phyloP scores from a whole-genome alignment of 2,888 invertebrate species.

The Tinea trinotella region DNA sequence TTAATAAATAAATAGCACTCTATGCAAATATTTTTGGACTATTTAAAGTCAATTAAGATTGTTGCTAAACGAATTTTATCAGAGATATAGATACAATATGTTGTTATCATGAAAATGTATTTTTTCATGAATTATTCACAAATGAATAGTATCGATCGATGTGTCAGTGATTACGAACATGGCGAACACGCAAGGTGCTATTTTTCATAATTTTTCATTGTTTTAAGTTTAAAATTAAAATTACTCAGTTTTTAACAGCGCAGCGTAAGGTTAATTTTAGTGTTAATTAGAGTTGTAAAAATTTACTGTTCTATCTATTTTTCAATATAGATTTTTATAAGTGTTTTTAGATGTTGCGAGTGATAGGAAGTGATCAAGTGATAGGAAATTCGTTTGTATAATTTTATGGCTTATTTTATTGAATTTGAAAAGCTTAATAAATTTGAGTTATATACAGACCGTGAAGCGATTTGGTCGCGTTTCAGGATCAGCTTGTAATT shows the following conservation, averaged over 20 bases:
- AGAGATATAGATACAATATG: not conserved
- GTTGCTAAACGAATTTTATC: not conserved
- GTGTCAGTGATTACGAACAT: not conserved
- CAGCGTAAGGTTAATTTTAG: no score
- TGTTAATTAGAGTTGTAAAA: not conserved
- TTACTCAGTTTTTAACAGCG: not conserved
- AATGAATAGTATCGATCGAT: slow-evolving; percentile 1
- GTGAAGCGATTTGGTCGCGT: no score
- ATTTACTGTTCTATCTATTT: not conserved
- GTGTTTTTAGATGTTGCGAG: no score
- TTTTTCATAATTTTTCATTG: not conserved
- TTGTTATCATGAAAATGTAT: not conserved
- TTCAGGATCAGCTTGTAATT: no score
- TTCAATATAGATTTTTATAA: no score
- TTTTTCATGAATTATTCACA: not conserved
- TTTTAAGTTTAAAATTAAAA: not conserved
- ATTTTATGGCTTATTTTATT: no score
- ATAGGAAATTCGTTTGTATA: no score
- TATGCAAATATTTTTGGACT: slow-evolving; percentile 28
- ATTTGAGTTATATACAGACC: no score
- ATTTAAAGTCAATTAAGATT: slow-evolving; percentile 28
- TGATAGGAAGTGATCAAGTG: no score
- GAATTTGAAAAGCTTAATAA: no score
- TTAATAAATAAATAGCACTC: no score
- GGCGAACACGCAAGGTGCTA: not conserved